Percentiles rank a stretch among this genome's conserved stretches.
These are phyloP conservation scores for Chironomus tepperi DNA, from an alignment of 1,140 invertebrate genomes.

Conservation along the genomic window DNA sequence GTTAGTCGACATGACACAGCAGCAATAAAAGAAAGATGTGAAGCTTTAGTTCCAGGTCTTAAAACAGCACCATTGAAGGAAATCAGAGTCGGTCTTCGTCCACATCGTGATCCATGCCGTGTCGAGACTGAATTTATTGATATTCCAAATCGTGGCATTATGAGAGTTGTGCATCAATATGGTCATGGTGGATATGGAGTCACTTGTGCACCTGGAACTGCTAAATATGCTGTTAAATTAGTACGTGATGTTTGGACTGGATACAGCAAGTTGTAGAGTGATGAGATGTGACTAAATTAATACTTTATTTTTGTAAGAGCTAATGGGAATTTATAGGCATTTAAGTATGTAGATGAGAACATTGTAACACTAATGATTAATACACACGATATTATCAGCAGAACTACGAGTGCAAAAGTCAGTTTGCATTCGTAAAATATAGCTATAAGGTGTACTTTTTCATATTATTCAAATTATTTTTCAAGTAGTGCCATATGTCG, in stretches of 20 bases:
- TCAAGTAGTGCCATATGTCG: not conserved
- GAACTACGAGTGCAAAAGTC: too few species aligned
- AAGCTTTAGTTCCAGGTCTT: constrained; percentile 60
- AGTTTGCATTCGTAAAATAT: too few species aligned
- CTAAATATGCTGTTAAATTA: constrained; percentile 59
- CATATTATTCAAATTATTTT: too few species aligned
- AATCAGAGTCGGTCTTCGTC: constrained; percentile 67
- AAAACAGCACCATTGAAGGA: constrained; percentile 51
- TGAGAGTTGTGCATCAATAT: constrained; percentile 80
- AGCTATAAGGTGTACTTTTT: too few species aligned
- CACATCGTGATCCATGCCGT: constrained; percentile 64
- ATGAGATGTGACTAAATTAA: too few species aligned
- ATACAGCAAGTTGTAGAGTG: constrained; percentile 45
- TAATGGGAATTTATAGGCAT: too few species aligned
- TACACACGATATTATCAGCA: not conserved
- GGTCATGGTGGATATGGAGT: constrained; percentile 89
- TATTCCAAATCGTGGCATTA: constrained; percentile 33
- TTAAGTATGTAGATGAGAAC: too few species aligned
- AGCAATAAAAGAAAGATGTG: constrained; percentile 65
- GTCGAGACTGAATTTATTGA: constrained; percentile 56
- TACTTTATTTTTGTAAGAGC: too few species aligned
- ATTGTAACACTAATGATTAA: not conserved
- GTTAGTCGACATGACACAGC: constrained; percentile 60
- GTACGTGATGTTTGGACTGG: constrained; percentile 47
- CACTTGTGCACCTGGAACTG: constrained; percentile 76